Percentiles rank a stretch among this genome's conserved stretches.
phyloP scores from a whole-genome alignment of 2,888 invertebrate species.

The Torymus texanus region DNA sequence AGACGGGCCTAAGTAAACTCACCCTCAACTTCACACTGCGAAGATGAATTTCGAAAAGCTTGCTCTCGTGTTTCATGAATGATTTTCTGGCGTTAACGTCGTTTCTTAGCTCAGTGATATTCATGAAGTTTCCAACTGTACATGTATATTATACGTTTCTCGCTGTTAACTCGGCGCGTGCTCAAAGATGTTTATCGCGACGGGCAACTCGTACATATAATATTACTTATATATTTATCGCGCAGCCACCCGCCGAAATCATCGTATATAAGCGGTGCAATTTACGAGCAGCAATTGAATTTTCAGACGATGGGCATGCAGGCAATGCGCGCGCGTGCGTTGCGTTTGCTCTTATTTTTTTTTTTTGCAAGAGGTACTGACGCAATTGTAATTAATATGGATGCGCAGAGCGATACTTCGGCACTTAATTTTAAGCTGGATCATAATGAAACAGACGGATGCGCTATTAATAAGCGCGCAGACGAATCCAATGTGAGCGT shows the following conservation, averaged over 20 bases:
- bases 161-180: neutral
- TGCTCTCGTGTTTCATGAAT: neutral
- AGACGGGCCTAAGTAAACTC: too few species aligned
- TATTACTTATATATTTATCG: slow-evolving; percentile 34
- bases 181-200: slow-evolving; percentile 33
- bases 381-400: neutral
- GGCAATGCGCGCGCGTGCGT: neutral
- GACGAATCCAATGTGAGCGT: too few species aligned
- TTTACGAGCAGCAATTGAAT: slow-evolving; percentile 48
- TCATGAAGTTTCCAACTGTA: neutral
- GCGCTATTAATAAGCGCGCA: too few species aligned
- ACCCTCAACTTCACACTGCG: too few species aligned
- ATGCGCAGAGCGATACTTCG: neutral
- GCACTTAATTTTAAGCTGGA: neutral
- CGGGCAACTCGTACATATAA: neutral
- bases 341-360: too few species aligned
- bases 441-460: too few species aligned
- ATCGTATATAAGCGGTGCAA: slow-evolving; percentile 19
- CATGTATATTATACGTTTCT: neutral
- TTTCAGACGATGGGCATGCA: slow-evolving; percentile 16
- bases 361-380: too few species aligned
- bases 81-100: neutral
- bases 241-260: neutral
- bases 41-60: too few species aligned
- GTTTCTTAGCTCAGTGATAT: slow-evolving; percentile 10